Evolutionary conservation across 1,140 invertebrate species (phyloP), one percentile per base, ranked within the genome.

Genomic region (Stegodyphus dumicola): DNA sequence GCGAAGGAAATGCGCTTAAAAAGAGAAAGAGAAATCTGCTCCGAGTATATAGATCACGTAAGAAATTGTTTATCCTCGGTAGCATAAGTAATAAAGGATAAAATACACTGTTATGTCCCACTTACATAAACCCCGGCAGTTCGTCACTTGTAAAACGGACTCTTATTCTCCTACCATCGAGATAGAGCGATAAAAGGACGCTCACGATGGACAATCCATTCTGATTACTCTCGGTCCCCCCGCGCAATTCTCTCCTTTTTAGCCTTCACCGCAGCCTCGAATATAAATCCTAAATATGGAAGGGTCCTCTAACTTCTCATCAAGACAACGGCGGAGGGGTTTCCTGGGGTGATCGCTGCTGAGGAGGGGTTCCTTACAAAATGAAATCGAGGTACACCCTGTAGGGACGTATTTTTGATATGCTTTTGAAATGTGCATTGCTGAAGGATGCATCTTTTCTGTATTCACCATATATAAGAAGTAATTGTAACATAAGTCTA

Each of bases 61-160:
- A 75, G 73, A 84, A 84, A 84, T 84, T 84, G 81, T 76, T 84
- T 84, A 84, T 84, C 81, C 73, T 10, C 65, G 49, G 60, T 69
- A 84, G 81, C 81, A 84, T 84, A 84, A 84, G 81, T 84, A 84
- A 84, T 84, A 84, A 84, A 84, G 81, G 81, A 84, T 84, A 84
- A 84, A 84, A 84, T 84, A 84, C 81, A 76, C 81, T 84, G 81
- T 84, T 84, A 84, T 84, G 81, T 76, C 65, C 81, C 73, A 84
- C 81, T 84, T 84, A 84, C 81, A 84, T 84, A 84, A 84, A 76
- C 81, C 81, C 81, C 73, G 74, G 81, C 81, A 84, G 81, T 84
- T 84, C 81, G 73, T 84, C 81, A 76, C 81, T 84, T 84, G 81
- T 84, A 84, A 84, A 84, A 84, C 73, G 73, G 74, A 76, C 33